These are phyloP conservation scores for Anarrhichthys ocellatus DNA, from an alignment of 2,113 vertebrate species.

Conservation along the genomic window DNA sequence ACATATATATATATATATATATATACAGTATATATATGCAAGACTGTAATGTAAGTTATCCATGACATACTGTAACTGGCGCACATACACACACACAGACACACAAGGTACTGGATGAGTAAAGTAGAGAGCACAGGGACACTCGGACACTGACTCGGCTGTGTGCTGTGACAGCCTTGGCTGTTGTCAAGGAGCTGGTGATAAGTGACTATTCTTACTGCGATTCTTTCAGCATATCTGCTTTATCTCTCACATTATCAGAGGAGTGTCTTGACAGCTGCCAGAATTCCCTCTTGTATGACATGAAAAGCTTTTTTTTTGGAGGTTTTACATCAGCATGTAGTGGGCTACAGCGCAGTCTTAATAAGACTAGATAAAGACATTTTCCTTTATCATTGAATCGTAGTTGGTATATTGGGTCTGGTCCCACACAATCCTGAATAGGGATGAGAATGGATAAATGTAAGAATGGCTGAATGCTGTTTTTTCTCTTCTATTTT, in stretches of 20 bases:
- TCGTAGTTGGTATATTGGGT: slow-evolving; percentile 29
- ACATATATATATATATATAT: background rate
- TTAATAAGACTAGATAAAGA: slow-evolving; percentile 63
- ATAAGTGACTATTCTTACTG: slow-evolving; percentile 68
- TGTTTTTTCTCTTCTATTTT: background rate
- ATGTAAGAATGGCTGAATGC: slow-evolving; percentile 10
- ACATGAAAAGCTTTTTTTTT: slow-evolving; percentile 55
- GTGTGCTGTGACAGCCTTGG: slow-evolving; percentile 14
- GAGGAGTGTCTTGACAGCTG: slow-evolving; percentile 65
- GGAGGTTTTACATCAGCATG: slow-evolving; percentile 42
- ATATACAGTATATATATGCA: background rate
- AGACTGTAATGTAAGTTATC: slow-evolving; percentile 20
- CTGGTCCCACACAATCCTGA: background rate
- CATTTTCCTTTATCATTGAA: slow-evolving; percentile 47
- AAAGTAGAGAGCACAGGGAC: slow-evolving; percentile 24
- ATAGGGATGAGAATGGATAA: background rate
- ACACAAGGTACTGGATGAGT: background rate
- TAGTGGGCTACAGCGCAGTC: slow-evolving; percentile 37
- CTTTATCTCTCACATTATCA: slow-evolving; percentile 62
- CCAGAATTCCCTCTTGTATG: slow-evolving; percentile 63
- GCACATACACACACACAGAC: background rate
- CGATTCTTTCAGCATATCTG: slow-evolving; percentile 65
- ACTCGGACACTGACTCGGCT: slow-evolving; percentile 40
- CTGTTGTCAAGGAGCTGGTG: slow-evolving; percentile 50
- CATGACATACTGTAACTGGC: slow-evolving; percentile 11